Conservation (phyloP, 2,113 vertebrate genomes). For the Ceyx margarethae region DNA sequence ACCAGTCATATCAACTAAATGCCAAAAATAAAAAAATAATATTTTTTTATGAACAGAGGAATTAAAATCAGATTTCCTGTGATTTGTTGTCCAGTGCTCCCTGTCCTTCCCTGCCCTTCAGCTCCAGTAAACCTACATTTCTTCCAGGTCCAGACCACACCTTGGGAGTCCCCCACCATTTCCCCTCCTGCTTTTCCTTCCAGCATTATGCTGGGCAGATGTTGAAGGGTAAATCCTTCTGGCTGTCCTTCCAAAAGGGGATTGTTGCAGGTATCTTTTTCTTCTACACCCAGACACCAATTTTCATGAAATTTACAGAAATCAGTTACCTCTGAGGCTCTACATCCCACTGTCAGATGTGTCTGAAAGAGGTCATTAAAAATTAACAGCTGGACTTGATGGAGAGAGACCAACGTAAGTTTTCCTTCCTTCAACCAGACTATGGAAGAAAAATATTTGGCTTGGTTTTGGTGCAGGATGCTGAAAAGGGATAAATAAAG, state of each 20-base stretch:
- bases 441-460: not conserved
- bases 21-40: not conserved
- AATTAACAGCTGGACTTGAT: not conserved
- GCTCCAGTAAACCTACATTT: not conserved
- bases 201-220: not conserved
- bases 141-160: not conserved
- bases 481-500: not conserved
- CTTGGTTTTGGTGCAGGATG: not conserved
- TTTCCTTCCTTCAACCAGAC: not conserved
- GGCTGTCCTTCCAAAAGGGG: not conserved
- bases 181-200: not conserved
- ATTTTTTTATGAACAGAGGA: not conserved
- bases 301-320: not conserved
- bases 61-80: not conserved
- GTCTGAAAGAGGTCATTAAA: not conserved
- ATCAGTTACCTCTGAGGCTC: not conserved
- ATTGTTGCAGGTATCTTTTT: rapidly evolving
- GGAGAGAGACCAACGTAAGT: not conserved
- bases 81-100: not conserved
- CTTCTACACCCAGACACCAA: not conserved
- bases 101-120: not conserved
- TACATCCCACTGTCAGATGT: not conserved
- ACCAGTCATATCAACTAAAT: not conserved
- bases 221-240: not conserved
- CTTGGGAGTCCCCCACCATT: not conserved